phyloP scores from a whole-genome alignment of 2,797 vertebrate genomes.

The Rallus crepitans region DNA sequence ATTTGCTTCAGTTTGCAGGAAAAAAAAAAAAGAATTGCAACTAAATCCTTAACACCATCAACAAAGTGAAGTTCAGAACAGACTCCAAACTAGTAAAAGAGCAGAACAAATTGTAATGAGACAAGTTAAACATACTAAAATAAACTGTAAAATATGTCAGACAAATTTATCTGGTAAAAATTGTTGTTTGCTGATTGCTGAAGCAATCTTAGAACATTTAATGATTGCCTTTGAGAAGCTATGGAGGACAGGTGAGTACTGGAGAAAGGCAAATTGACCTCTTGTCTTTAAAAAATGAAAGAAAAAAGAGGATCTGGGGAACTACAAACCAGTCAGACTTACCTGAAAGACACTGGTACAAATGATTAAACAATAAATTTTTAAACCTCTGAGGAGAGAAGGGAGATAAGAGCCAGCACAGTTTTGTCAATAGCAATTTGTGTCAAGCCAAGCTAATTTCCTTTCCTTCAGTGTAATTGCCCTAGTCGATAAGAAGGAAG shows the following conservation, averaged over 20 bases:
- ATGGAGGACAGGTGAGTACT: background rate
- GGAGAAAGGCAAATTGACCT: background rate
- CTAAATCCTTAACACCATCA: background rate
- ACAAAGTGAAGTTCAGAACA: background rate
- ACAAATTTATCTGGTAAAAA: background rate
- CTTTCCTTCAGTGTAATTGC: background rate
- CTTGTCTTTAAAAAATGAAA: background rate
- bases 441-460: background rate
- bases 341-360: background rate
- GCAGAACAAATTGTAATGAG: background rate
- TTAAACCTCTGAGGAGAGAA: background rate
- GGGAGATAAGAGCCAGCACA: background rate
- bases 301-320: background rate
- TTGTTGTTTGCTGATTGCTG: background rate
- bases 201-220: background rate
- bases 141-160: background rate
- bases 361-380: background rate
- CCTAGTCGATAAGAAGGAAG: background rate
- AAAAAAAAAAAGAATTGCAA: background rate
- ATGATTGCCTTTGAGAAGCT: background rate
- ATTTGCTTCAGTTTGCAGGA: background rate
- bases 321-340: background rate
- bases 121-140: background rate
- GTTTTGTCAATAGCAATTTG: background rate
- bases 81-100: background rate